These are phyloP conservation scores for Notarius quadriscutis DNA, from an alignment of 2,113 vertebrate genomes.

Conservation along the genomic window DNA sequence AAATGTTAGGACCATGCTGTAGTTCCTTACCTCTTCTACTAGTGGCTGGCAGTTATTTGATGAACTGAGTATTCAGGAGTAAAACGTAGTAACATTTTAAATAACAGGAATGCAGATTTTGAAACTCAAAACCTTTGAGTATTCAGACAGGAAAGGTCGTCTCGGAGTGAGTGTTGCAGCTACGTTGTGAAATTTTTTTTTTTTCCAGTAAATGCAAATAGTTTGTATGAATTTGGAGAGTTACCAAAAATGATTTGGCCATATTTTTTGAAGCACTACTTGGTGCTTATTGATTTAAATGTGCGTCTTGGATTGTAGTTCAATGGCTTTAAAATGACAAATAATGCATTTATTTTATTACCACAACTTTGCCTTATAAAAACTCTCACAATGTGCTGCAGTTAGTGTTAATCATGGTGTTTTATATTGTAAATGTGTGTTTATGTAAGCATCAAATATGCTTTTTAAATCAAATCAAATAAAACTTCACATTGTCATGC, in stretches of 20 bases:
- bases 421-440: slow-evolving; percentile 20
- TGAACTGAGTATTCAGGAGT: not conserved
- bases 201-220: not conserved
- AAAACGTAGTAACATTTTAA: not conserved
- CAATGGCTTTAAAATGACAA: not conserved
- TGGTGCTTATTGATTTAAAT: not conserved
- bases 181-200: not conserved
- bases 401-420: not conserved
- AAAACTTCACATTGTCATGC: not conserved
- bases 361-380: slow-evolving; percentile 37
- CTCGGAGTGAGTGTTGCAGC: too few relatives aligned
- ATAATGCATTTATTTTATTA: slow-evolving; percentile 10
- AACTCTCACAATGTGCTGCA: slow-evolving; percentile 26
- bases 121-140: not conserved
- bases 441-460: not conserved
- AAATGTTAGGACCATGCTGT: not conserved
- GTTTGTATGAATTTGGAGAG: not conserved
- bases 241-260: not conserved
- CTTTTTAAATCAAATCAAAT: not conserved
- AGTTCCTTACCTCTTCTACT: not conserved
- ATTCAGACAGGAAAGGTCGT: not conserved
- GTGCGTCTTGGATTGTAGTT: not conserved
- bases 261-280: too few relatives aligned
- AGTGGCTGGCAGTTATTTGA: not conserved
- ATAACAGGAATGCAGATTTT: not conserved